Conservation (phyloP, 2,797 vertebrate genomes). For the Tauraco hartlaubi region DNA sequence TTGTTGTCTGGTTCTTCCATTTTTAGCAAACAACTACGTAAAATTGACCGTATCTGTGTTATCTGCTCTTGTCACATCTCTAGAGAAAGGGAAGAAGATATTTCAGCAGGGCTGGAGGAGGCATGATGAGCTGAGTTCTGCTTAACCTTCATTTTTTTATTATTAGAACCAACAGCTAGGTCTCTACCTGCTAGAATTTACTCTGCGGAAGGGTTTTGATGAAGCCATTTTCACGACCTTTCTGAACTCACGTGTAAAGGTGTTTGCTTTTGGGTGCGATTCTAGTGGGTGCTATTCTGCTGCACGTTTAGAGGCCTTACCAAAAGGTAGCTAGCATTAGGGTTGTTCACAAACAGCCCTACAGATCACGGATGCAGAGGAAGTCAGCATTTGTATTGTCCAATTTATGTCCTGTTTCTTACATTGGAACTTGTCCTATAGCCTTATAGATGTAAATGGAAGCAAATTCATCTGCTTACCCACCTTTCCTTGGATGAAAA, state of each 20-base stretch:
- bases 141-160: neutral
- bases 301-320: neutral
- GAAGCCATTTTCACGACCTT: neutral
- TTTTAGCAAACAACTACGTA: neutral
- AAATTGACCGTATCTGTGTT: neutral
- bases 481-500: neutral
- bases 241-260: neutral
- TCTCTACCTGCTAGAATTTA: neutral
- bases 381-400: neutral
- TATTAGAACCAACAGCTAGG: neutral
- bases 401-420: neutral
- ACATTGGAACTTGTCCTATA: neutral
- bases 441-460: neutral
- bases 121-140: neutral
- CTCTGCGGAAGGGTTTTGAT: neutral
- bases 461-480: neutral
- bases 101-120: neutral
- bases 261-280: neutral
- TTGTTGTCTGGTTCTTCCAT: neutral
- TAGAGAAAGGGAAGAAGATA: neutral
- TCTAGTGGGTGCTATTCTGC: neutral
- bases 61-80: neutral
- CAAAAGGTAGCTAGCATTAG: neutral
- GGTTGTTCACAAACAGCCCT: neutral
- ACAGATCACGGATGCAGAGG: neutral